phyloP scores from a whole-genome alignment of 2,113 vertebrate species.

The Origma solitaria region DNA sequence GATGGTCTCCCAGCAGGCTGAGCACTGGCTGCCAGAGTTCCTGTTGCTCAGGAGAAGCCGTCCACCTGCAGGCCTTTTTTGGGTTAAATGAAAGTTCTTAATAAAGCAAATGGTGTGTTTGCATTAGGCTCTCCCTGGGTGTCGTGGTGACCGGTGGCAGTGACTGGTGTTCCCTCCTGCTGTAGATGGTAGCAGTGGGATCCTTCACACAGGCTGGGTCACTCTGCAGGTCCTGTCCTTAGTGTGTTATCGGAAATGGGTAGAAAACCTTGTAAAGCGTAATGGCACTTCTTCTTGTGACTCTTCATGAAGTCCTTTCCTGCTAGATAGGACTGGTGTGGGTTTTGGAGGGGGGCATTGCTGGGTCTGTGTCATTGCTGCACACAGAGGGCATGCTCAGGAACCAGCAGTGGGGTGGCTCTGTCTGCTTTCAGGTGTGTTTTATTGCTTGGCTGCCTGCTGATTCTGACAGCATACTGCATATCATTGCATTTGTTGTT shows the following conservation, averaged over 20 bases:
- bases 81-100: not conserved
- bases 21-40: not conserved
- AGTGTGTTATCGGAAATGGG: not conserved
- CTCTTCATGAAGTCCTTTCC: not conserved
- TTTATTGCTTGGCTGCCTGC: not conserved
- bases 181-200: not conserved
- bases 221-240: rapidly evolving
- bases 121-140: not conserved
- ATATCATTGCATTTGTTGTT: not conserved
- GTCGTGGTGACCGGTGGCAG: not conserved
- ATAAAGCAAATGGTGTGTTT: not conserved
- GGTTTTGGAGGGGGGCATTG: rapidly evolving
- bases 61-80: too few species aligned
- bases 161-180: not conserved
- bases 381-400: not conserved
- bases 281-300: not conserved
- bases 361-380: not conserved
- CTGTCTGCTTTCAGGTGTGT: not conserved
- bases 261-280: not conserved
- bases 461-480: not conserved
- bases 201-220: not conserved
- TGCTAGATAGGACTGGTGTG: not conserved
- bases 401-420: not conserved
- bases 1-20: not conserved
- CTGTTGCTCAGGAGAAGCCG: not conserved